Evolutionary conservation across 2,888 invertebrate genomes (phyloP).

Genomic region (Sarcophaga caerulescens): DNA sequence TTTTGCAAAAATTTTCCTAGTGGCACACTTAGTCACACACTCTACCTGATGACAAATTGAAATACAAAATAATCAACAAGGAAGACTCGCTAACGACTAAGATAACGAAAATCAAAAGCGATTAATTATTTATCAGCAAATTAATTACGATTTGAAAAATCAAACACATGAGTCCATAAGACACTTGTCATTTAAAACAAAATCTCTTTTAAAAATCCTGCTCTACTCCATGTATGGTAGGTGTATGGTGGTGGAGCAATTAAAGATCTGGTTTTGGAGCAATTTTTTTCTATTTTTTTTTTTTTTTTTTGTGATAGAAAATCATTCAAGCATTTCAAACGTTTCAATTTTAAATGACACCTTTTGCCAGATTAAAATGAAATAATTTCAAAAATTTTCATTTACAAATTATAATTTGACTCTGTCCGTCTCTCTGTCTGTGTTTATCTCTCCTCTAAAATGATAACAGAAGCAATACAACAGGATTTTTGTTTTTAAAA

Average conservation of each 20-base stretch:
- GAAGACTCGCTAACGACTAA: not conserved
- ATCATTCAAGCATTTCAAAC: slow-evolving; percentile 10
- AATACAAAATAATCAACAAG: not conserved
- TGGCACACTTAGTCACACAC: not conserved
- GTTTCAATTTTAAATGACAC: slow-evolving; percentile 26
- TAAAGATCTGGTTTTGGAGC: not conserved
- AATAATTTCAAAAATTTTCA: not conserved
- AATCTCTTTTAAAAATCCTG: too few relatives aligned
- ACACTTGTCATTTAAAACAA: not conserved
- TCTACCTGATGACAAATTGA: not conserved
- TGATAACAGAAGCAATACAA: not conserved
- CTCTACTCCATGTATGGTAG: not conserved
- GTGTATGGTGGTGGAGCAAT: not conserved
- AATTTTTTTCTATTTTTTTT: too few relatives aligned
- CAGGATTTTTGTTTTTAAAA: slow-evolving; percentile 2
- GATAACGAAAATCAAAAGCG: not conserved
- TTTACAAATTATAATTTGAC: slow-evolving; percentile 22
- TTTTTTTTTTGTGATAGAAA: not conserved
- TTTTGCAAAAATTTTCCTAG: not conserved
- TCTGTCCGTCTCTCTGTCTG: not conserved
- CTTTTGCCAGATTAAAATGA: not conserved
- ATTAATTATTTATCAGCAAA: not conserved
- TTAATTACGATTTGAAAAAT: not conserved
- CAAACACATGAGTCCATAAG: not conserved
- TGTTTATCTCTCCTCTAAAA: too few relatives aligned